Conservation (phyloP, 2,797 vertebrate species). For the Buceros bicornis region DNA sequence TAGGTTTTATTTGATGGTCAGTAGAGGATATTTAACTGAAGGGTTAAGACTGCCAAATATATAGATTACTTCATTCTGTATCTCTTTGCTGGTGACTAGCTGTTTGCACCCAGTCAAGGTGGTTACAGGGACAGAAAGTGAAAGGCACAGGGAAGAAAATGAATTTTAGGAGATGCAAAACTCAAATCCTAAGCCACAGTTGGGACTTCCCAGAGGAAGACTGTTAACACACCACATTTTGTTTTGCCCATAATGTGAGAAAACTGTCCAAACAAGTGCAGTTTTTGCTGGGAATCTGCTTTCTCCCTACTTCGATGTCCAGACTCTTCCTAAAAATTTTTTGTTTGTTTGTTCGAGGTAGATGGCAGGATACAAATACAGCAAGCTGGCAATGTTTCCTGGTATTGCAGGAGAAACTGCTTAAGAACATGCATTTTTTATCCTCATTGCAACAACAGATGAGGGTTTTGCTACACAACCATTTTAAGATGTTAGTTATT, state of each 20-base stretch:
- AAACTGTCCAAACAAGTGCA: background rate
- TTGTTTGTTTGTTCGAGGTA: background rate
- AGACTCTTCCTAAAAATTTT: background rate
- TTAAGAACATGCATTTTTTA: background rate
- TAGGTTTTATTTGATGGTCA: background rate
- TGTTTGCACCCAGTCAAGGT: background rate
- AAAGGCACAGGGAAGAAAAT: background rate
- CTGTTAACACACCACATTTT: background rate
- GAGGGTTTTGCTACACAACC: background rate
- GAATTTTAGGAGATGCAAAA: background rate
- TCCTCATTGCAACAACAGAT: background rate
- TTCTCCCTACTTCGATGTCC: background rate
- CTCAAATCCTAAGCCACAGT: background rate
- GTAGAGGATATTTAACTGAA: background rate
- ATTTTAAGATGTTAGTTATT: background rate
- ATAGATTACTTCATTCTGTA: background rate
- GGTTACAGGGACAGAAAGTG: background rate
- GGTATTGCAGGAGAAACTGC: background rate
- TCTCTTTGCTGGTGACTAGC: background rate
- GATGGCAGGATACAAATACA: background rate
- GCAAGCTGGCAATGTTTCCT: background rate
- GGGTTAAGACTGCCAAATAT: background rate
- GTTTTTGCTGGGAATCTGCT: background rate
- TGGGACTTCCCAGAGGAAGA: background rate
- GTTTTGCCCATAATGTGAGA: background rate